Evolutionary conservation across 2,888 invertebrate genomes (phyloP).

Genomic region (Sinhomidia bicolor): DNA sequence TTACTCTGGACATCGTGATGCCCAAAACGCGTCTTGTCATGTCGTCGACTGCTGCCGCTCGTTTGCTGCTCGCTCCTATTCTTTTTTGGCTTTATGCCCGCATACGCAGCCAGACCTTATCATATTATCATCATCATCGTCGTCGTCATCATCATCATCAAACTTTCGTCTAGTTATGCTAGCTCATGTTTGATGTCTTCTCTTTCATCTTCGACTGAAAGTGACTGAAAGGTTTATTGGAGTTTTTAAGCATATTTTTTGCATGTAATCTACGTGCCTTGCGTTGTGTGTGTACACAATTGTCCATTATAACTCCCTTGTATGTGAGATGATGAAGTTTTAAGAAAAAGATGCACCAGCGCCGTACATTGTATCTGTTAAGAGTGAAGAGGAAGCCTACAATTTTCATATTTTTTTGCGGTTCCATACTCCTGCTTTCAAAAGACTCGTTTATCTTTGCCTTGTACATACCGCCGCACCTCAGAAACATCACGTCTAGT

Average conservation of each 20-base stretch:
- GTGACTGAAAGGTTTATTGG: conserved; percentile 47
- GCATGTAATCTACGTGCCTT: not conserved
- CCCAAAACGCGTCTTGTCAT: conserved; percentile 63
- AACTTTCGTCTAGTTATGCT: not conserved
- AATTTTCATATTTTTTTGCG: conserved; percentile 28
- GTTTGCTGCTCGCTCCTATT: conserved; percentile 35
- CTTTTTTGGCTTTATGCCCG: conserved; percentile 60
- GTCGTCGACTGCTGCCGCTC: conserved; percentile 59
- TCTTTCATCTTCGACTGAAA: not conserved
- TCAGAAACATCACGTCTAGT: not conserved
- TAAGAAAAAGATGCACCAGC: not conserved
- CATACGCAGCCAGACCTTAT: conserved; percentile 18
- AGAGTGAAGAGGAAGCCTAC: not conserved
- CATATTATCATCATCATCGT: conserved; percentile 5
- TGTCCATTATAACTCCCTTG: not conserved
- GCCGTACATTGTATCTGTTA: not conserved
- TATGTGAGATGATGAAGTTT: not conserved
- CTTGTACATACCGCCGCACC: not conserved
- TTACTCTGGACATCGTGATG: conserved; percentile 67
- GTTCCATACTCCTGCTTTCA: not conserved
- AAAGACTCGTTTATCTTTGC: not conserved
- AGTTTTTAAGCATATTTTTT: conserved; percentile 1
- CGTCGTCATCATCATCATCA: not conserved
- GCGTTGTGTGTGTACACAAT: not conserved
- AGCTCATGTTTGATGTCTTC: conserved; percentile 58